Base-by-base conservation (phyloP, 2,113 vertebrate genomes). In the Callaeas wilsoni region DNA sequence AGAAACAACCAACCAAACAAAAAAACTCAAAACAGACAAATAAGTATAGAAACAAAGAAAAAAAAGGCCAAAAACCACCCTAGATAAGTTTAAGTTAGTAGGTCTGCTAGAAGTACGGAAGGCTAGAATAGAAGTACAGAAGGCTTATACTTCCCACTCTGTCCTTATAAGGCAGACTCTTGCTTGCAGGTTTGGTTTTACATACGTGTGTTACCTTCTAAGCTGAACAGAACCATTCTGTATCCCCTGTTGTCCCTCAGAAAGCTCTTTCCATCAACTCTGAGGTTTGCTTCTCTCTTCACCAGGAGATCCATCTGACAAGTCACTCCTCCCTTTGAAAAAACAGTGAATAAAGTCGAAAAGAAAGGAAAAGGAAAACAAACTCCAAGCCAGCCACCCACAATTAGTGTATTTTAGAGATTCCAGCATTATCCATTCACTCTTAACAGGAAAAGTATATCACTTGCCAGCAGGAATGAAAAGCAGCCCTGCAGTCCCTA, bases 381-480 rank as follows among this genome's bases (percentile, higher is more conserved):
- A 74, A 21, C 2, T 4, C 11, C 6, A 22, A 65, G 46, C 22
- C 6, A 13, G 37, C 13, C 12, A 53, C 12, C 9, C 30, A 67
- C 33, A 92, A 56, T 5, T 0, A 71, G 23, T 26, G 7, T 35
- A 29, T 82, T 90, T 69, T 57, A 46, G 33, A 62, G 25, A 86
- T 42, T 84, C 77, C 35, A 30, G 23, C 30, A 57, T 39, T 19
- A 29, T 46, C 44, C n/a, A 71, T 50, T 87, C 39, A 68, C 13
- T 88, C 23, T 23, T 57, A 73, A 37, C 5, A 80, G 35, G 13
- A 80, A 65, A 91, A 67, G 13, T 33, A n/a, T 23, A 39, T 33
- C 63, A 27, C 33, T 84, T 92, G 26, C 21, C 75, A 92, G 46
- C 39, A 87, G 44, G 42, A 89, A 83, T 39, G 27, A 53, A 90